These are phyloP conservation scores for Nicator chloris DNA, from an alignment of 2,113 vertebrate genomes.

Conservation along the genomic window DNA sequence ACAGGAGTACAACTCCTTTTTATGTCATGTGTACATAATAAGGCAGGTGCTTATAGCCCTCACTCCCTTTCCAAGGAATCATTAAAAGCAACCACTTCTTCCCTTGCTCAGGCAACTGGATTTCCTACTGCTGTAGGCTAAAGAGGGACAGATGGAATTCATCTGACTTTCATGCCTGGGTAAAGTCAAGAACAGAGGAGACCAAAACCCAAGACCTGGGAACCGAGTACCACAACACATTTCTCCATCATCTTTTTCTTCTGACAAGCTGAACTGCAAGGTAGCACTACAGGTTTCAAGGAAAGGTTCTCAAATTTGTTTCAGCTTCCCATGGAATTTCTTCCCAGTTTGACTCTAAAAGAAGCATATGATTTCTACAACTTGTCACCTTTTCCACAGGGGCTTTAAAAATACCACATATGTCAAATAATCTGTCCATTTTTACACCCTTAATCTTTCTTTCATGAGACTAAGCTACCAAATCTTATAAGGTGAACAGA, in stretches of 20 bases:
- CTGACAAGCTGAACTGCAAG: background rate
- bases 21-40: background rate
- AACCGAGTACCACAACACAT: rapidly evolving
- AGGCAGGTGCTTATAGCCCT: background rate
- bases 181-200: background rate
- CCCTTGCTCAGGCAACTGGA: background rate
- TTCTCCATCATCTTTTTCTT: background rate
- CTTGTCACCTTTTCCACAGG: background rate
- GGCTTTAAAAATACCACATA: background rate
- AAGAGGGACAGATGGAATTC: background rate
- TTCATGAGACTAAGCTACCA: background rate
- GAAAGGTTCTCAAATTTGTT: background rate
- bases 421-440: background rate
- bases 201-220: background rate
- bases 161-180: background rate
- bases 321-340: background rate
- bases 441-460: background rate
- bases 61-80: background rate
- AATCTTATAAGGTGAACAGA: background rate
- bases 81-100: background rate
- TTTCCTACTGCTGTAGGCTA: background rate
- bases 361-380: background rate
- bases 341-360: background rate
- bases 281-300: background rate
- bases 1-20: background rate